A percentile compares a stretch with the other conserved stretches of the same genome.
Evolutionary conservation across 2,797 vertebrate species (phyloP).

Genomic region (Sebastes melanostomus): DNA sequence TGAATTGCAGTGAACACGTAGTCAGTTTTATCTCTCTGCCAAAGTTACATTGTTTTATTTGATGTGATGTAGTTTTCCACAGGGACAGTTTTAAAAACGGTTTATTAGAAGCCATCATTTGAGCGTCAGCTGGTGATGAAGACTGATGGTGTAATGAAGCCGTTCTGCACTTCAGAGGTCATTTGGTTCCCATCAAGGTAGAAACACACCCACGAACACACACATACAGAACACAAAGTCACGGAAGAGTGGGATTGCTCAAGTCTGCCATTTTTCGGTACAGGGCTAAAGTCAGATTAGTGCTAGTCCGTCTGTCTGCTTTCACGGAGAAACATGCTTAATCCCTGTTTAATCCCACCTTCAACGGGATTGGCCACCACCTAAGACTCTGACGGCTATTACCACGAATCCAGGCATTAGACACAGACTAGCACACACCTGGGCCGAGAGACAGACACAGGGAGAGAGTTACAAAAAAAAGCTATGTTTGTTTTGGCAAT

Average conservation of each 20-base stretch:
- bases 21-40: not conserved
- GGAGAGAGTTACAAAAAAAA: not conserved
- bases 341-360: constrained; percentile 70
- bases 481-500: not conserved
- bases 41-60: not conserved
- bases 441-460: constrained; percentile 16
- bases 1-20: not conserved
- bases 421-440: constrained; percentile 59
- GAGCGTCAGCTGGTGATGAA: not conserved
- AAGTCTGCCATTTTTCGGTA: constrained; percentile 52
- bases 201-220: constrained; percentile 15
- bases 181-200: constrained; percentile 31
- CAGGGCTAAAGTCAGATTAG: constrained; percentile 73
- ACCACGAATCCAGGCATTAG: constrained; percentile 34
- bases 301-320: constrained; percentile 69
- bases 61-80: not conserved
- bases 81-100: not conserved
- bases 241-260: constrained; percentile 54
- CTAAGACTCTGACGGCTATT: constrained; percentile 56
- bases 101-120: not conserved
- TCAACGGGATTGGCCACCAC: constrained; percentile 60
- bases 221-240: constrained; percentile 15
- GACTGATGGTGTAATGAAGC: not conserved
- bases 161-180: constrained; percentile 10
- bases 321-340: constrained; percentile 67